Evolutionary conservation across 2,888 invertebrate genomes (phyloP), one percentile per base, ranked within the genome.

Genomic region (Liodrosophila aerea): DNA sequence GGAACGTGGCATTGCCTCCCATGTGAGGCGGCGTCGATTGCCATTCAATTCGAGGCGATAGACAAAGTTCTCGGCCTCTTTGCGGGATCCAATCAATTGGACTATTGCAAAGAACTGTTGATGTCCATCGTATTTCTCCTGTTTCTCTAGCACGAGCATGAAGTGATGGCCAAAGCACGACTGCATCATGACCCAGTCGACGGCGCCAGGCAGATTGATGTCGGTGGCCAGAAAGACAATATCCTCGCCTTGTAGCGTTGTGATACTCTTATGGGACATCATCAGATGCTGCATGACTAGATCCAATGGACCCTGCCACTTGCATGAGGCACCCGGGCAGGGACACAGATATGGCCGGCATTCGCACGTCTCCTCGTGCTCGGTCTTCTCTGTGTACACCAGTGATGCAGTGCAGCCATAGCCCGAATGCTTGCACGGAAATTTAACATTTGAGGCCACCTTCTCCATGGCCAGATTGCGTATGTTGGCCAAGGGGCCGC

Each of bases 131-230:
- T 95, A 97, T 89, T 99, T 99, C 87, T 98, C 98, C 91, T 98
- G 98, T 89, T 99, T 99, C 89, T 99, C 99, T 46, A 99, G 92
- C 30, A 99, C 99, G 73, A 99, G 92, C 99, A 99, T 99, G 88
- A 99, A 99, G 90, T 99, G 97, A 89, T 98, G 98, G 54, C 97
- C 98, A 90, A 99, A 99, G 91, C 99, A 99, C 22, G 98, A 98
- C 91, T 99, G 99, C 99, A 99, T 99, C 99, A 99, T 99, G 2
- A 97, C 97, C 98, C 98, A 99, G 90, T 99, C 98, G 7, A 99
- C 98, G 29, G 98, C 99, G 59, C 99, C 99, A 5, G 99, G 99
- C 73, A 99, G 93, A 91, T 99, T 99, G 64, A 99, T 99, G 90
- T 99, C 99, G 33, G 99, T 99, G 1, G 99, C 99, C 81, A 99